A percentile compares a stretch with the other conserved stretches of the same genome.
phyloP scores from a whole-genome alignment of 2,113 vertebrate species.

The Mastomys natalensis region DNA sequence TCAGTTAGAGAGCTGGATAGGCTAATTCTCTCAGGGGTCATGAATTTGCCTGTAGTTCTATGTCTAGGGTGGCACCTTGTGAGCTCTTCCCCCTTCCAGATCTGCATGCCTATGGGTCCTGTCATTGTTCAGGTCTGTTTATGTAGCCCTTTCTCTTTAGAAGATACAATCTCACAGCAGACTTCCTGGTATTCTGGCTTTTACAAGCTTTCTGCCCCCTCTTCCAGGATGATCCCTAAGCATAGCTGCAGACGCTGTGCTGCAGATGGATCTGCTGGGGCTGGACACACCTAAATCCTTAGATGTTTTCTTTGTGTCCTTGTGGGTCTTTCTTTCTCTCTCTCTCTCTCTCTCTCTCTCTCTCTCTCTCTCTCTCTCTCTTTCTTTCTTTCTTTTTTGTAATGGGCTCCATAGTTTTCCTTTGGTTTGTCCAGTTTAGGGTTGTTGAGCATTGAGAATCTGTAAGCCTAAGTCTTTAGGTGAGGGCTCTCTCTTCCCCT shows the following conservation, averaged over 20 bases:
- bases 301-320: not conserved
- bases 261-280: not conserved
- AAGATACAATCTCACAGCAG: not conserved
- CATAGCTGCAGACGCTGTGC: not conserved
- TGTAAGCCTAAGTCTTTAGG: not conserved
- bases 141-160: not conserved
- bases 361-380: no score
- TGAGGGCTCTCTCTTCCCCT: not conserved
- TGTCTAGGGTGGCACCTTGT: not conserved
- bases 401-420: not conserved
- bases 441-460: not conserved
- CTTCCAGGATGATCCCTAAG: not conserved
- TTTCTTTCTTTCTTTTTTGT: no score
- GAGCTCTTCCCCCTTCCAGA: not conserved
- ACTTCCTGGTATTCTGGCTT: not conserved
- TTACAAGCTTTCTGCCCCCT: not conserved
- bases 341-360: no score
- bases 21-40: not conserved
- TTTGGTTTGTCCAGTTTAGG: not conserved
- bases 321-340: not conserved
- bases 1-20: not conserved
- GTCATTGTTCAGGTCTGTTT: not conserved
- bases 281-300: not conserved
- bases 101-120: not conserved
- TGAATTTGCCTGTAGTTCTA: no score